Evolutionary conservation across 2,113 vertebrate species (phyloP).

Genomic region (Chlorodrepanis virens): DNA sequence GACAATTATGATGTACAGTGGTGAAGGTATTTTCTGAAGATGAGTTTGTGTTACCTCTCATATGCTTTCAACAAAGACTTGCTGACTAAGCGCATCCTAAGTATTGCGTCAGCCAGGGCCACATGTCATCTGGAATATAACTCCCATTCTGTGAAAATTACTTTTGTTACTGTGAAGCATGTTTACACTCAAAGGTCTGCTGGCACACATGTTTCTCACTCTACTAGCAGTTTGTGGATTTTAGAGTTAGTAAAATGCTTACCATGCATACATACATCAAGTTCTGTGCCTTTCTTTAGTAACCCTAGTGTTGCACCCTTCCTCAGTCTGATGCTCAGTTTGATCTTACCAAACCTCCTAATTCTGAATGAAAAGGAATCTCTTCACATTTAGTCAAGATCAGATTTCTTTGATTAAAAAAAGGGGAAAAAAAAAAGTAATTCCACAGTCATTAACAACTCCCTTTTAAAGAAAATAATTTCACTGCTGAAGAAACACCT

Average conservation of each 20-base stretch:
- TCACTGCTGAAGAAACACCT: neutral
- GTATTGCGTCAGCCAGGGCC: neutral
- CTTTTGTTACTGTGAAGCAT: conserved; percentile 1
- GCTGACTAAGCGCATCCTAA: neutral
- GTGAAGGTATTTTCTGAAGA: neutral
- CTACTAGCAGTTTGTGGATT: neutral
- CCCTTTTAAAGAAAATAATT: neutral
- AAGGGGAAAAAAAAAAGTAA: neutral
- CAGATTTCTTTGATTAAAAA: neutral
- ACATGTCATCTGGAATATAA: neutral
- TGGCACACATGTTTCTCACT: neutral
- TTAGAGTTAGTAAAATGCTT: neutral
- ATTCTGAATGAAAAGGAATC: neutral
- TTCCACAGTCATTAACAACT: neutral
- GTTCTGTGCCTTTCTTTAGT: neutral
- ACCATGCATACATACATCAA: neutral
- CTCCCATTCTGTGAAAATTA: neutral
- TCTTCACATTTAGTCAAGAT: neutral
- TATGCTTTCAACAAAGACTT: neutral
- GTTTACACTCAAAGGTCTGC: neutral
- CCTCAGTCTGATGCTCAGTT: neutral
- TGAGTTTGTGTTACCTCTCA: neutral
- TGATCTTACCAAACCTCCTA: neutral
- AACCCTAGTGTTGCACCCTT: neutral
- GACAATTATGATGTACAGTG: neutral